Percentiles rank a stretch among this genome's conserved stretches.
phyloP scores from a whole-genome alignment of 1,140 invertebrate genomes.

The Hypsibius dujardini region DNA sequence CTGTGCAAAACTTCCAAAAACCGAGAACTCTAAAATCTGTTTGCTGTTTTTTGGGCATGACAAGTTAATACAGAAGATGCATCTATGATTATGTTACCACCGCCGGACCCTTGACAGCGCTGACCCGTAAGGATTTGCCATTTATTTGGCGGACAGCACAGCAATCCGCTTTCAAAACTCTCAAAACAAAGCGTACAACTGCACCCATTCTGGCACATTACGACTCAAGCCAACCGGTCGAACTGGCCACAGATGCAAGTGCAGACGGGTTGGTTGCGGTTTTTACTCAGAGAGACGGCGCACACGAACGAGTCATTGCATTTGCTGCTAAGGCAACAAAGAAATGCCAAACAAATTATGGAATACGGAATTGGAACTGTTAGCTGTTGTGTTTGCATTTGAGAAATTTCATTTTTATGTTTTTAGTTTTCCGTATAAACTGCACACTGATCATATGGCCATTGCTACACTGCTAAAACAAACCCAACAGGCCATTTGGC shows the following conservation, averaged over 20 bases:
- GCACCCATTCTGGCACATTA: not conserved
- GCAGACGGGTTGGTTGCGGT: not conserved
- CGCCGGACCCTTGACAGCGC: not conserved
- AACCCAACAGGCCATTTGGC: too few relatives aligned
- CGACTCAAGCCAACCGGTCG: not conserved
- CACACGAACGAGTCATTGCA: not conserved
- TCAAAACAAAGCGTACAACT: not conserved
- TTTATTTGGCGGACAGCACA: not conserved
- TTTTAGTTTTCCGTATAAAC: too few relatives aligned
- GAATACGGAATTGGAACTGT: too few relatives aligned
- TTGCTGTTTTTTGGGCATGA: not conserved
- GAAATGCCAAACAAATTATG: too few relatives aligned
- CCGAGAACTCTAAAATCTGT: not conserved
- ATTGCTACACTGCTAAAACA: too few relatives aligned
- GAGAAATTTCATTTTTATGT: too few relatives aligned
- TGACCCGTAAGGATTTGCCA: not conserved
- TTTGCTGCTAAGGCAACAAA: too few relatives aligned
- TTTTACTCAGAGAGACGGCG: too few relatives aligned
- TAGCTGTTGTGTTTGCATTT: too few relatives aligned
- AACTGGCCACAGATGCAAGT: not conserved
- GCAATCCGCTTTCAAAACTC: constrained; percentile 5
- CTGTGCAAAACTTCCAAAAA: not conserved
- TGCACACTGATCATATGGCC: too few relatives aligned
- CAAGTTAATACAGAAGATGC: not conserved
- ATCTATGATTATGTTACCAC: not conserved